Percentiles rank a stretch among this genome's conserved stretches.
These are phyloP conservation scores for Drosophila orosa DNA, from an alignment of 1,140 invertebrate genomes.

Conservation along the genomic window DNA sequence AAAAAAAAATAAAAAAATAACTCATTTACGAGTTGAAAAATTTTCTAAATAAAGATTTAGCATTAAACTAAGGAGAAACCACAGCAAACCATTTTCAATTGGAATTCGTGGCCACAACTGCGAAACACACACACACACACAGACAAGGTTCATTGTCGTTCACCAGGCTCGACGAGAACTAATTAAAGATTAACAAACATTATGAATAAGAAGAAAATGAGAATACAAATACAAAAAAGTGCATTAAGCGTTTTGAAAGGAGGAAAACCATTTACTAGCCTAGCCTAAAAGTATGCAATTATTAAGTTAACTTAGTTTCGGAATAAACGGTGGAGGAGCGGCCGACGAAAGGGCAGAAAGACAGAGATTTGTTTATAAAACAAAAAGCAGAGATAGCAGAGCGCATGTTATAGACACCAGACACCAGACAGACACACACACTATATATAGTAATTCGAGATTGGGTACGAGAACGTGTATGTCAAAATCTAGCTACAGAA, in stretches of 20 bases:
- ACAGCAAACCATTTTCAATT: slow-evolving; percentile 21
- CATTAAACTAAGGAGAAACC: slow-evolving; percentile 40
- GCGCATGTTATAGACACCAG: slow-evolving; percentile 48
- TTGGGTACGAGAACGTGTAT: slow-evolving; percentile 49
- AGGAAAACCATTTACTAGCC: slow-evolving; percentile 74
- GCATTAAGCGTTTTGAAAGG: slow-evolving; percentile 64
- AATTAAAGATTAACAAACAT: slow-evolving; percentile 31
- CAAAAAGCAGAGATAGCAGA: slow-evolving; percentile 42
- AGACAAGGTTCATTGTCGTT: slow-evolving; percentile 44
- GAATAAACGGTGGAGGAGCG: slow-evolving; percentile 6
- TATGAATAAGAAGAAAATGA: slow-evolving; percentile 22
- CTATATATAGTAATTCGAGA: slow-evolving; percentile 39
- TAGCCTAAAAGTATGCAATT: slow-evolving; percentile 79
- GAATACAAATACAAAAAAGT: slow-evolving; percentile 68
- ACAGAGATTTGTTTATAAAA: slow-evolving; percentile 67
- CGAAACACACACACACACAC: slow-evolving; percentile 28
- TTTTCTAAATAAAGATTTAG: slow-evolving; percentile 71
- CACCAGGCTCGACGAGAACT: slow-evolving; percentile 54
- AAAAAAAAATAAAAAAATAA: slow-evolving; percentile 54
- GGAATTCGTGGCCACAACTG: slow-evolving; percentile 32
- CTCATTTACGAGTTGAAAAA: slow-evolving; percentile 73
- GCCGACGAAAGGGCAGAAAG: not conserved
- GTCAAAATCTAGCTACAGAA: slow-evolving; percentile 80
- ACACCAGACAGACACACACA: slow-evolving; percentile 37
- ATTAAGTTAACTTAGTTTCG: slow-evolving; percentile 75